Evolutionary conservation across 2,888 invertebrate species (phyloP).

Genomic region (Trypoxylon attenuatum): DNA sequence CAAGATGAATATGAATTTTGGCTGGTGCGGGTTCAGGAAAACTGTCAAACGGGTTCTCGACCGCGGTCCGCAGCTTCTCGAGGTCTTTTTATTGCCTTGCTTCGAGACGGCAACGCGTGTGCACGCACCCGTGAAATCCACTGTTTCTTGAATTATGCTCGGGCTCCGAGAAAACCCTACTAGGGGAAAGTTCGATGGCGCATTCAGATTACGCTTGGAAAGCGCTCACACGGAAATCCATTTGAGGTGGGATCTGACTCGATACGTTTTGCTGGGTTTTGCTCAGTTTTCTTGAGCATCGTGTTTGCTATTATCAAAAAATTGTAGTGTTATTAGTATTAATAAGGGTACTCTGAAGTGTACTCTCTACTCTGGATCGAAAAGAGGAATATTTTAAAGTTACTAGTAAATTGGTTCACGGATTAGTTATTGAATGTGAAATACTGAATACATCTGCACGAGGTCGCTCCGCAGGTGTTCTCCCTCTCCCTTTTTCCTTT

Average conservation of each 20-base stretch:
- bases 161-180: neutral
- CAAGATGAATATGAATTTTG: slow-evolving; percentile 56
- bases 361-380: neutral
- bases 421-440: slow-evolving; percentile 25
- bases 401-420: slow-evolving; percentile 10
- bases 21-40: slow-evolving; percentile 32
- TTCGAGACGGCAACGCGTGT: no score
- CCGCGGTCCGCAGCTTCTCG: slow-evolving; percentile 4
- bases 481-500: slow-evolving; percentile 4
- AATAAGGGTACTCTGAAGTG: neutral
- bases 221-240: neutral
- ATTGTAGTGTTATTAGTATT: neutral
- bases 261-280: no score
- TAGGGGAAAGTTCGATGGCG: slow-evolving; percentile 2
- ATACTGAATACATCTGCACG: slow-evolving; percentile 23
- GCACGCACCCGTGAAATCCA: slow-evolving; percentile 43
- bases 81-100: slow-evolving; percentile 40
- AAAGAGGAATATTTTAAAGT: slow-evolving; percentile 2
- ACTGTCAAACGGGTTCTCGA: slow-evolving; percentile 51
- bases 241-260: no score
- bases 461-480: slow-evolving; percentile 27
- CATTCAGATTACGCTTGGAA: slow-evolving; percentile 6
- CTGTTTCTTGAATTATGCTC: slow-evolving; percentile 34
- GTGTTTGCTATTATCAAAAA: no score
- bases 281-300: no score